These are phyloP conservation scores for Plecotus auritus DNA, from an alignment of 2,113 vertebrate genomes.

Conservation along the genomic window DNA sequence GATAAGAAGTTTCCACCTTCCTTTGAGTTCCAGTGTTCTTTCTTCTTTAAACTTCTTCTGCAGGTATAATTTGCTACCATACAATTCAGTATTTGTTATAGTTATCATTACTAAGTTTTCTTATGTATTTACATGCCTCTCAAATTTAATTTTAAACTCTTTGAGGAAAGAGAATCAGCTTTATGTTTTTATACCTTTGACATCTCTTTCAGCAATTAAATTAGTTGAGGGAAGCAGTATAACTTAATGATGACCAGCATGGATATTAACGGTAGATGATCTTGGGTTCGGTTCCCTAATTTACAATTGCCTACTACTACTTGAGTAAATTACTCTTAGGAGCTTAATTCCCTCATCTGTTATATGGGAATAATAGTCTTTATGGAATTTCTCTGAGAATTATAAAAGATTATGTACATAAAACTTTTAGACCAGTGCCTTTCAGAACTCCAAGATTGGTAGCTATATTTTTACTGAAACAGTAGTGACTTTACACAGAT, in stretches of 20 bases:
- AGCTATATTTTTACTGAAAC: not conserved
- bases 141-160: not conserved
- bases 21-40: not conserved
- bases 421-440: not conserved
- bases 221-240: not conserved
- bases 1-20: not conserved
- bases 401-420: not conserved
- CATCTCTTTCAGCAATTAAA: not conserved
- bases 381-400: not conserved
- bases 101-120: not conserved
- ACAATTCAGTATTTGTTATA: not conserved
- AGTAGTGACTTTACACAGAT: not conserved
- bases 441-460: not conserved
- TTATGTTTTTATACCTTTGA: not conserved
- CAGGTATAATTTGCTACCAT: not conserved
- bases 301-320: not conserved
- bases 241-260: not conserved
- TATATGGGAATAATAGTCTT: not conserved
- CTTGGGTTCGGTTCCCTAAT: not conserved
- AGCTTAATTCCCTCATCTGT: not conserved
- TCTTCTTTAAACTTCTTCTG: not conserved
- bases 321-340: not conserved
- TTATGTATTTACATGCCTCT: not conserved
- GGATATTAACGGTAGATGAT: not conserved
- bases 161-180: not conserved